phyloP scores from a whole-genome alignment of 2,888 invertebrate genomes.

The Atherix ibis region DNA sequence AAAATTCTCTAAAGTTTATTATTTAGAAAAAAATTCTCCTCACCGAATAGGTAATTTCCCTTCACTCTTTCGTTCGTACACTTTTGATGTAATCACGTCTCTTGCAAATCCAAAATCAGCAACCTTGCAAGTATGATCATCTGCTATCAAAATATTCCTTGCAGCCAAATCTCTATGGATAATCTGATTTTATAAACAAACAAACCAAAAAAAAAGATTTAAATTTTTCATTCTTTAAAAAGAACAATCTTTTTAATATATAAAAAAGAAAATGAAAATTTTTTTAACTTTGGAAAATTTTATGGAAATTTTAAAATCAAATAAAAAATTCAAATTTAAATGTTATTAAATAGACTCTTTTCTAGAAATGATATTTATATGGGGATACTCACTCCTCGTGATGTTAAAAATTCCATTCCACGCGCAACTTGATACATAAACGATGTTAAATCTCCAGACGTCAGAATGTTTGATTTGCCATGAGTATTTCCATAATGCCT shows the following conservation, averaged over 20 bases:
- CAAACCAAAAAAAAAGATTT: background rate
- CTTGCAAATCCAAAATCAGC: constrained; percentile 90
- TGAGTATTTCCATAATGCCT: constrained; percentile 33
- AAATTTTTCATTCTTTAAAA: background rate
- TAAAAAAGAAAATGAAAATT: background rate
- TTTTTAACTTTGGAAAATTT: too few species aligned
- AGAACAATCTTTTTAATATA: background rate
- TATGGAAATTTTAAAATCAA: too few species aligned
- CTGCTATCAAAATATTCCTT: constrained; percentile 71
- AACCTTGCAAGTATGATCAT: constrained; percentile 78
- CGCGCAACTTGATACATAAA: constrained; percentile 84
- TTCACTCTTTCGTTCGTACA: constrained; percentile 77
- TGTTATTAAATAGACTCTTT: too few species aligned
- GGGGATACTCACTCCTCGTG: constrained; percentile 57
- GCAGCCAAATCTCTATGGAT: constrained; percentile 85
- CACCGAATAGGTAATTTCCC: constrained; percentile 58
- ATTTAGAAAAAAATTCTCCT: too few species aligned
- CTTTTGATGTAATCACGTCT: constrained; percentile 72
- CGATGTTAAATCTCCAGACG: constrained; percentile 72
- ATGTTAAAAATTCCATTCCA: constrained; percentile 75
- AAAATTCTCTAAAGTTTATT: too few species aligned
- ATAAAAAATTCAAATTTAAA: too few species aligned
- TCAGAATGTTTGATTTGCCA: constrained; percentile 59
- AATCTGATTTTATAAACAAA: constrained; percentile 36
- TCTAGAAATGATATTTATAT: too few species aligned